A percentile compares a stretch with the other conserved stretches of the same genome.
Conservation (phyloP, 2,888 invertebrate genomes). For the Drosophila villosipedis region DNA sequence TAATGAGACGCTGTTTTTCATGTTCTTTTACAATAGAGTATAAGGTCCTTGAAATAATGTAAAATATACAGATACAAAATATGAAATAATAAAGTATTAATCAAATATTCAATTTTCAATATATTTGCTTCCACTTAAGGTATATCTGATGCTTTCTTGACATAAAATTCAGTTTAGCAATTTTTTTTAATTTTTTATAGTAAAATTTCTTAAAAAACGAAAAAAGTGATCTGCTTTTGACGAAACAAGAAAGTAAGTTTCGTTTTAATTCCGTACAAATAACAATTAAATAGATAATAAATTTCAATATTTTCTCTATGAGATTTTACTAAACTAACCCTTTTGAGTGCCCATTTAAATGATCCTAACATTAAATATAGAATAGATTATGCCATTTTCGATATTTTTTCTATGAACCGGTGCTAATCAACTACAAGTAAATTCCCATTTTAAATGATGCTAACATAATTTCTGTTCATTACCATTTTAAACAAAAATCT, state of each 20-base stretch:
- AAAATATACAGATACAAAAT: background rate
- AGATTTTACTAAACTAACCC: fast-evolving
- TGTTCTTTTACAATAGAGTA: background rate
- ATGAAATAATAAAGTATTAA: background rate
- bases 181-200: background rate
- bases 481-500: constrained; percentile 5
- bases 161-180: background rate
- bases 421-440: background rate
- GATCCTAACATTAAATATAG: background rate
- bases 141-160: background rate
- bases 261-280: background rate
- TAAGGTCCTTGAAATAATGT: background rate
- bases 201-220: background rate
- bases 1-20: background rate
- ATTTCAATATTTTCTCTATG: background rate
- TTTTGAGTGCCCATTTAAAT: background rate
- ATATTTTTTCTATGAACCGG: background rate
- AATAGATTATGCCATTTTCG: background rate
- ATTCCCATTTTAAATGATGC: background rate
- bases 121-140: background rate
- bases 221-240: background rate
- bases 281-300: background rate
- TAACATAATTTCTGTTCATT: background rate
- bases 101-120: background rate
- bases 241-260: background rate